These are phyloP conservation scores for Erythrolamprus reginae DNA, from an alignment of 2,113 vertebrate genomes.

Conservation along the genomic window DNA sequence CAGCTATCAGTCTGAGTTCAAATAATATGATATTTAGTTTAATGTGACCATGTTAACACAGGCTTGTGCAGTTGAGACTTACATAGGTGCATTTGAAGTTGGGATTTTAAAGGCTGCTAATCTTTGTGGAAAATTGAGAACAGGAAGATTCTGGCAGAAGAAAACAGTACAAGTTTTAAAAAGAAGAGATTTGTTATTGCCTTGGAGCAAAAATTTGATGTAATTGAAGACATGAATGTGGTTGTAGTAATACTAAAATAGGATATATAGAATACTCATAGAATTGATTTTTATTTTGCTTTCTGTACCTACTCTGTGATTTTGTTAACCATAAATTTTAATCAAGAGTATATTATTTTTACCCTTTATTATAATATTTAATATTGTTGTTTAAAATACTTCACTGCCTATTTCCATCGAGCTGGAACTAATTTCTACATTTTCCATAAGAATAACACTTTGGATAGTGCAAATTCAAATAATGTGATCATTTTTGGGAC, in stretches of 20 bases:
- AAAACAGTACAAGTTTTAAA: not conserved
- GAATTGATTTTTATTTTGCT: not conserved
- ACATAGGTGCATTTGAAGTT: not conserved
- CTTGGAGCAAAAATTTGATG: not conserved
- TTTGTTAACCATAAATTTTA: not conserved
- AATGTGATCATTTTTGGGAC: not conserved
- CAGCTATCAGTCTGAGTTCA: not conserved
- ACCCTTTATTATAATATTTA: not conserved
- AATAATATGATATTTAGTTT: not conserved
- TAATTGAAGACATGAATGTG: not conserved
- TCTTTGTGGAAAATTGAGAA: not conserved
- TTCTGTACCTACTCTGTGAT: not conserved
- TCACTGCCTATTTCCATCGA: not conserved
- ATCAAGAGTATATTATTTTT: not conserved
- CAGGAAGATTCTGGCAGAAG: not conserved
- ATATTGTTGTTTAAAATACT: not conserved
- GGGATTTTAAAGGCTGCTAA: not conserved
- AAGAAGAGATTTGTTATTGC: not conserved
- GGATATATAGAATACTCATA: not conserved
- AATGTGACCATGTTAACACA: not conserved
- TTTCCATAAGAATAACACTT: not conserved
- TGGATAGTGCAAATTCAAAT: not conserved
- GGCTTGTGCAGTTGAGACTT: not conserved
- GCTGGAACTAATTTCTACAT: not conserved
- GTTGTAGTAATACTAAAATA: not conserved